phyloP scores from a whole-genome alignment of 2,113 vertebrate species.

The Muscicapa adusta region DNA sequence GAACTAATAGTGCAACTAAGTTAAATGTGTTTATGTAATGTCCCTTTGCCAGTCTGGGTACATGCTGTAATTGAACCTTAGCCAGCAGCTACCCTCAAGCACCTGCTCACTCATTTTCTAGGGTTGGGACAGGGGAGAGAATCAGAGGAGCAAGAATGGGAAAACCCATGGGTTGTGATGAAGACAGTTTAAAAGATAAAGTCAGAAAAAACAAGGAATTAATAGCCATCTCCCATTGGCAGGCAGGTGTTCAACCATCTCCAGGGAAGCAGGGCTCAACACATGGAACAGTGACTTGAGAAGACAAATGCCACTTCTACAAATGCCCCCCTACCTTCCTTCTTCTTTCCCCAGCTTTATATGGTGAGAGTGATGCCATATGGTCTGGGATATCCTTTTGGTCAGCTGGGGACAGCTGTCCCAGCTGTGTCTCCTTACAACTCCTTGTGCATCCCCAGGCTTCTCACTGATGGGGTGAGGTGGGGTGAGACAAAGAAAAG shows the following conservation, averaged over 20 bases:
- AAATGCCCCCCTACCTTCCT: not conserved
- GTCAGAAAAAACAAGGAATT: not conserved
- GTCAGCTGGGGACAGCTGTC: not conserved
- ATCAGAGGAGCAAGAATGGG: not conserved
- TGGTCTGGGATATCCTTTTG: not conserved
- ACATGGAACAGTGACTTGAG: not conserved
- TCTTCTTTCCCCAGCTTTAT: not conserved
- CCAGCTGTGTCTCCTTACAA: no score
- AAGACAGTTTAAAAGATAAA: not conserved
- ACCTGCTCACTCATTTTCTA: not conserved
- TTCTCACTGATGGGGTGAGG: not conserved
- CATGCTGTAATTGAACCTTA: not conserved
- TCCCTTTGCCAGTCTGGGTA: not conserved
- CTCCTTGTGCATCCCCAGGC: not conserved
- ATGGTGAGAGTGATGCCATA: not conserved
- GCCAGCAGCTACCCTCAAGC: not conserved
- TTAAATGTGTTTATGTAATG: not conserved
- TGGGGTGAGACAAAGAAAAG: not conserved
- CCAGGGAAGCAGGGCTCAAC: not conserved
- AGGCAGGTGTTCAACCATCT: not conserved
- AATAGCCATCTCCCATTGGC: not conserved
- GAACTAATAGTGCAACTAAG: not conserved
- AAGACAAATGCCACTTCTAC: not conserved
- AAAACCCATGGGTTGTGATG: not conserved
- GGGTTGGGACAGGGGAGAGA: accelerated